Conservation (phyloP, 2,797 vertebrate genomes). For the Gobionotothen gibberifrons region DNA sequence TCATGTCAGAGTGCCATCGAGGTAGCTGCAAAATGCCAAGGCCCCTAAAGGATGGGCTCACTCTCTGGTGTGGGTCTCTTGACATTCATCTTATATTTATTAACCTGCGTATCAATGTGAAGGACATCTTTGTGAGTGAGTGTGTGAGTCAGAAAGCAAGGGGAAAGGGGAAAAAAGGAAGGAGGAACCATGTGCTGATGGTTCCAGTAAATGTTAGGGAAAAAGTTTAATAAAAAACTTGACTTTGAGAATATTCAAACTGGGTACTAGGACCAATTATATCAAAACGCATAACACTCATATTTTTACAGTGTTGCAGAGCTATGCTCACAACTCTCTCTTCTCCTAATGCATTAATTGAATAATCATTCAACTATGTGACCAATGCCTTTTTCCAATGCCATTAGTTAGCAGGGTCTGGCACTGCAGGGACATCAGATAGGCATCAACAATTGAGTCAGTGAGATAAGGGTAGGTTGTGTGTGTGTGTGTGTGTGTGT, state of each 20-base stretch:
- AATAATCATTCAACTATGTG: constrained; percentile 49
- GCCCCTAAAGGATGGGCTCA: constrained; percentile 51
- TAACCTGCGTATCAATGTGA: constrained; percentile 48
- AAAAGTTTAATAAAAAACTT: background rate
- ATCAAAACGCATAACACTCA: constrained; percentile 8
- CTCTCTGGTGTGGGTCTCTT: constrained; percentile 42
- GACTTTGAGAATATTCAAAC: constrained; percentile 19
- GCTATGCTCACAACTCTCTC: constrained; percentile 18
- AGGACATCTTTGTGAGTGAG: constrained; percentile 58
- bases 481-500: too few relatives aligned
- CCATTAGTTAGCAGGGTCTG: constrained; percentile 47
- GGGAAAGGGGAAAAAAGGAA: constrained; percentile 22
- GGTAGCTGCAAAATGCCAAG: constrained; percentile 67
- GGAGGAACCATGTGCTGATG: constrained; percentile 34
- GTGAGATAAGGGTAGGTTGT: constrained; percentile 1
- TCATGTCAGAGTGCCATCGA: constrained; percentile 52
- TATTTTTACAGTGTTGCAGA: constrained; percentile 2
- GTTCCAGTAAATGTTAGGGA: constrained; percentile 36
- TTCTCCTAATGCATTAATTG: constrained; percentile 41
- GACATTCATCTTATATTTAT: constrained; percentile 67
- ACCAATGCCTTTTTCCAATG: constrained; percentile 42
- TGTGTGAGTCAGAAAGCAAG: constrained; percentile 27
- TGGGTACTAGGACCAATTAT: background rate
- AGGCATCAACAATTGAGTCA: constrained; percentile 59
- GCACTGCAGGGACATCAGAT: constrained; percentile 65